Evolutionary conservation across 2,797 vertebrate genomes (phyloP).

Genomic region (Podargus strigoides): DNA sequence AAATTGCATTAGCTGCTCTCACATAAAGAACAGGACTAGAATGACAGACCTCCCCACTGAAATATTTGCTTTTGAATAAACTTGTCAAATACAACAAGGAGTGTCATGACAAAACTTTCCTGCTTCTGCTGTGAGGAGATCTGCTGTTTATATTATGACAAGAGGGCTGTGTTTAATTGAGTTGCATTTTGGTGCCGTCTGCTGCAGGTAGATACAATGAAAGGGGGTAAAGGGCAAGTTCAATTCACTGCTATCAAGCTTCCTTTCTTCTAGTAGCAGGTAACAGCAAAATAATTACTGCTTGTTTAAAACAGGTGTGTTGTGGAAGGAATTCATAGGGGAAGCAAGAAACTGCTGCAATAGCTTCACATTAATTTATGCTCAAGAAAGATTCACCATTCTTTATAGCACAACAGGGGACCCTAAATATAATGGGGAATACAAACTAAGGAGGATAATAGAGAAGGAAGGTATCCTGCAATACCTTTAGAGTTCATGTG

Average conservation of each 20-base stretch:
- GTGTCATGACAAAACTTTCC: constrained; percentile 28
- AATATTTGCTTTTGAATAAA: constrained; percentile 54
- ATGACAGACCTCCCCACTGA: constrained; percentile 28
- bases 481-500: neutral
- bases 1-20: constrained; percentile 45
- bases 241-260: neutral
- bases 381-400: neutral
- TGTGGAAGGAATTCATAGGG: neutral
- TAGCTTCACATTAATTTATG: constrained; percentile 13
- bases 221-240: constrained; percentile 1
- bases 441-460: constrained; percentile 20
- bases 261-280: constrained; percentile 2
- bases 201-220: constrained; percentile 35
- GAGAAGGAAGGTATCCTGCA: neutral
- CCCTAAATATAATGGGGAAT: constrained; percentile 2
- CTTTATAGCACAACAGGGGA: constrained; percentile 5
- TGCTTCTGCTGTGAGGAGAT: neutral
- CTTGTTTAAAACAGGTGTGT: neutral
- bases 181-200: neutral
- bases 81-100: constrained; percentile 40
- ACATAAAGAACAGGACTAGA: constrained; percentile 33
- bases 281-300: constrained; percentile 13
- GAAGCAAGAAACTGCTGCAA: neutral
- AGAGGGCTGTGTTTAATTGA: constrained; percentile 38
- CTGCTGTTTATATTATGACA: neutral